A percentile compares a stretch with the other conserved stretches of the same genome.
Conservation (phyloP, 2,113 vertebrate species). For the Atrichornis clamosus region DNA sequence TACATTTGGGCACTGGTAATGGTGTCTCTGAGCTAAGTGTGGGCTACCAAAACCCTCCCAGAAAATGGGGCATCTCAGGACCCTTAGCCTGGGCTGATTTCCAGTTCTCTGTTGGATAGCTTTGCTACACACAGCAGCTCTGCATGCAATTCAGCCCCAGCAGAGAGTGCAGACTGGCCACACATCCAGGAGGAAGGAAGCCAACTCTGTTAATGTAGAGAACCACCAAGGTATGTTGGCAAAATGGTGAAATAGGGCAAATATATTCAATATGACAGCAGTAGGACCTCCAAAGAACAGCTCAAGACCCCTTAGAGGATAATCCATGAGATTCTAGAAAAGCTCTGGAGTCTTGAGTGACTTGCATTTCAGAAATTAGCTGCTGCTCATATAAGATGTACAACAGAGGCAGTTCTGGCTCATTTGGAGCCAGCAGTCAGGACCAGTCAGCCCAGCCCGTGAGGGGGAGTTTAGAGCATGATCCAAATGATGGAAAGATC, state of each 20-base stretch:
- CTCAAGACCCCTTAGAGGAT: not conserved
- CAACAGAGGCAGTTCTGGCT: not conserved
- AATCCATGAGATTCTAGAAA: not conserved
- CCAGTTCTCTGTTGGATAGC: not conserved
- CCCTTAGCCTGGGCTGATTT: not conserved
- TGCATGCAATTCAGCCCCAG: not conserved
- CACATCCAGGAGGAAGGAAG: not conserved
- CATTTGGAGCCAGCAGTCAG: not conserved
- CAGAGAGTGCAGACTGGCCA: not conserved
- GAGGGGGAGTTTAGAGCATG: not conserved
- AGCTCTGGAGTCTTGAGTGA: not conserved
- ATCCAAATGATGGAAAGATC: not conserved
- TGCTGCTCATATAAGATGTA: not conserved
- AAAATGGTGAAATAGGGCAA: not conserved
- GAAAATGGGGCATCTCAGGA: not conserved
- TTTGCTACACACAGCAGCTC: not conserved
- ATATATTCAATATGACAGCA: not conserved
- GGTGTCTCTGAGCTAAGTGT: not conserved
- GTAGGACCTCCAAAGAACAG: not conserved
- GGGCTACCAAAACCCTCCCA: not conserved
- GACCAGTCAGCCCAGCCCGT: not conserved
- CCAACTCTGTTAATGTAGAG: not conserved
- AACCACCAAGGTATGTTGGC: not conserved
- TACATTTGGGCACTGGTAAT: not conserved
- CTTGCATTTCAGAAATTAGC: not conserved